phyloP scores from a whole-genome alignment of 2,113 vertebrate genomes.

The Phainopepla nitens region DNA sequence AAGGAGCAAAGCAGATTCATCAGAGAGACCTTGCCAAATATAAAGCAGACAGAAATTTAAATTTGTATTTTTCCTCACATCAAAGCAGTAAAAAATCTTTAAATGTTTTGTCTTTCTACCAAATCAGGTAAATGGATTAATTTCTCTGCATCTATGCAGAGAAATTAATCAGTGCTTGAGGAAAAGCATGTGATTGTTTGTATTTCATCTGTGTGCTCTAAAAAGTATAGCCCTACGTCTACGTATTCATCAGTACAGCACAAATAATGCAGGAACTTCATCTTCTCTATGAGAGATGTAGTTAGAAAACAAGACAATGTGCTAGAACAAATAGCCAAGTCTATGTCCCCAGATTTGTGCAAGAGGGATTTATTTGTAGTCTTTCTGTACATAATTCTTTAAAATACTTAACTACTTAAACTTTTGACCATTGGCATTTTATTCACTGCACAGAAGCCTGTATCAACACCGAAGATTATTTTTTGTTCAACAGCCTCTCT shows the following conservation, averaged over 20 bases:
- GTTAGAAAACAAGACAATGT: neutral
- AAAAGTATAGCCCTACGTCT: neutral
- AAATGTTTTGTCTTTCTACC: neutral
- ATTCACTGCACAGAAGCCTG: neutral
- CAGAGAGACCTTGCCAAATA: neutral
- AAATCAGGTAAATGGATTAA: neutral
- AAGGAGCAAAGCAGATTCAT: neutral
- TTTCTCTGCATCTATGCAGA: neutral
- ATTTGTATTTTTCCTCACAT: neutral
- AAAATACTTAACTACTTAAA: constrained; percentile 39
- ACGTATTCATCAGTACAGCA: neutral
- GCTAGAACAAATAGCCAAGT: neutral
- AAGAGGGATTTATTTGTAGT: constrained; percentile 7
- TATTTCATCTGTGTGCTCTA: neutral
- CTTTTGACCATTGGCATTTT: constrained; percentile 50
- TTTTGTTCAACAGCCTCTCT: neutral
- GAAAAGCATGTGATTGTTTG: neutral
- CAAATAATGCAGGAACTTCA: neutral
- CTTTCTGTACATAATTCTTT: constrained; percentile 9
- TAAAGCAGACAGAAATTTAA: neutral
- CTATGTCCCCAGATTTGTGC: neutral
- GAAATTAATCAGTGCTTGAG: neutral
- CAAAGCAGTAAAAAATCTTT: neutral
- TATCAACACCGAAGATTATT: constrained; percentile 6
- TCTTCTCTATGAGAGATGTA: neutral